Evolutionary conservation across 2,797 vertebrate genomes (phyloP).

Genomic region (Martes flavigula): DNA sequence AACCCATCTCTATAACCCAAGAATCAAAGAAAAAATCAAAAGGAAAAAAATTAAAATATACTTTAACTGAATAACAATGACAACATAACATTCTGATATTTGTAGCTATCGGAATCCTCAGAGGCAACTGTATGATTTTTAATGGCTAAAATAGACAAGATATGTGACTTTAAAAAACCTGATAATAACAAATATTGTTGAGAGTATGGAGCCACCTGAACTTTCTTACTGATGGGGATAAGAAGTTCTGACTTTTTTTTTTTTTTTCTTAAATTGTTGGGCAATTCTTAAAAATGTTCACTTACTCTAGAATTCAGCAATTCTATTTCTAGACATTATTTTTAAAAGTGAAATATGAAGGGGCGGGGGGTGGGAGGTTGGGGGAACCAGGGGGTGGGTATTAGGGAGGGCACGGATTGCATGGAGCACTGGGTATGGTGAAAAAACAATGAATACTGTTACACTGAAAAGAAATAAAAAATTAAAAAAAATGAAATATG

Average conservation of each 20-base stretch:
- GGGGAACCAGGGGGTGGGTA: no score
- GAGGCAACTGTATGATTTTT: neutral
- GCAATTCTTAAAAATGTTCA: neutral
- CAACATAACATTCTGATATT: neutral
- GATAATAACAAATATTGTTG: neutral
- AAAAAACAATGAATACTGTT: no score
- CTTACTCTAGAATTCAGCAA: neutral
- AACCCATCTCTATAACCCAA: neutral
- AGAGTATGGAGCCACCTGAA: neutral
- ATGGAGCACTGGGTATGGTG: no score
- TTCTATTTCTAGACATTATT: neutral
- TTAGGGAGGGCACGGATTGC: no score
- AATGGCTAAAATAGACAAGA: neutral
- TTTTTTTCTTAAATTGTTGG: neutral
- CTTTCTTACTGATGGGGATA: neutral
- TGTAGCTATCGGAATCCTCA: neutral
- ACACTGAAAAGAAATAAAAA: no score
- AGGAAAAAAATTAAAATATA: neutral
- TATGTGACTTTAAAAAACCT: neutral
- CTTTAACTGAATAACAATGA: neutral
- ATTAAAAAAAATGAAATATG: neutral
- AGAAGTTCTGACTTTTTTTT: neutral
- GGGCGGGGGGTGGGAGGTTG: no score
- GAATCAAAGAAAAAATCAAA: neutral
- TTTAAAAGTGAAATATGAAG: neutral